Conservation (phyloP, 2,113 vertebrate species). For the Diphyllodes magnificus region DNA sequence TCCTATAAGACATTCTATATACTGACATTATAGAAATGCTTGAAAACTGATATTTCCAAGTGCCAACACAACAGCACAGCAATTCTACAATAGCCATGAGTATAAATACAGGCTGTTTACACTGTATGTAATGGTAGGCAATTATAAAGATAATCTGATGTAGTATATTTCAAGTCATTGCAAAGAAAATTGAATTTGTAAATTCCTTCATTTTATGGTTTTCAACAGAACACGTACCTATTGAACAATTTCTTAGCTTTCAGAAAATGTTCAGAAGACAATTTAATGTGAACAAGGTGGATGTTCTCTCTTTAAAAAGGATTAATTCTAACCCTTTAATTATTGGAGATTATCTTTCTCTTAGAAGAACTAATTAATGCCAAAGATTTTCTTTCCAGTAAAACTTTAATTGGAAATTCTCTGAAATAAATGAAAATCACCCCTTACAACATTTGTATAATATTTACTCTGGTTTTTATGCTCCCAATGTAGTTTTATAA, state of each 20-base stretch:
- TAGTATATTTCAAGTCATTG: neutral
- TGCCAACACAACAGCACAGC: neutral
- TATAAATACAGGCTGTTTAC: neutral
- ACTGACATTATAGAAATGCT: neutral
- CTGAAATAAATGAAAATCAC: neutral
- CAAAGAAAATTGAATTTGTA: neutral
- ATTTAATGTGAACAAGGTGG: neutral
- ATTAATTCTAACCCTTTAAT: constrained; percentile 23
- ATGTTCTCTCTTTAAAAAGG: neutral
- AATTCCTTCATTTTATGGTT: neutral
- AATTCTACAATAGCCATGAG: neutral
- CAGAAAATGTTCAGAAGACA: neutral
- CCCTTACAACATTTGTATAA: neutral
- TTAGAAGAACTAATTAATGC: constrained; percentile 10
- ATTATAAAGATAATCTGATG: neutral
- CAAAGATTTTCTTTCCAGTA: neutral
- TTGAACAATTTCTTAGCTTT: neutral
- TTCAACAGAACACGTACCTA: neutral
- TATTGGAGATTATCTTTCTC: constrained; percentile 27
- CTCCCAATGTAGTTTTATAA: neutral
- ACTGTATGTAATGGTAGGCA: neutral
- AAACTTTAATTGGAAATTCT: constrained; percentile 11
- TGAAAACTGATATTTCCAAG: neutral
- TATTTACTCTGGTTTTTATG: neutral
- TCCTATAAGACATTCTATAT: neutral